phyloP scores from a whole-genome alignment of 2,888 invertebrate genomes.

The Piscicola geometra region DNA sequence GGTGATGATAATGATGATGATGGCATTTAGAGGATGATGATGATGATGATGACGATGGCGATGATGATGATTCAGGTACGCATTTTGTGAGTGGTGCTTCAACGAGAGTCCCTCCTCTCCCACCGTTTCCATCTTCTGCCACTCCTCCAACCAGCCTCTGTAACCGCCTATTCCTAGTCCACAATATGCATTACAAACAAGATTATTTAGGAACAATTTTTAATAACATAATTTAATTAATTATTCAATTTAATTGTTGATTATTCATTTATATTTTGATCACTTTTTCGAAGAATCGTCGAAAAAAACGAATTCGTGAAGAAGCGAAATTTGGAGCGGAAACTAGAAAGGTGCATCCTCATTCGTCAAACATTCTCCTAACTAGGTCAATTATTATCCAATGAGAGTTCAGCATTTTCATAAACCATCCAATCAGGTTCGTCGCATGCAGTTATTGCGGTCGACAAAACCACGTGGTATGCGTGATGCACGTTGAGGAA shows the following conservation, averaged over 20 bases:
- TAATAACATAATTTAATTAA: no score
- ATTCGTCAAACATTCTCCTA: background rate
- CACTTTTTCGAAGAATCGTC: slow-evolving; percentile 11
- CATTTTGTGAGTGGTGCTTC: slow-evolving; percentile 31
- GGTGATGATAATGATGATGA: slow-evolving; percentile 1
- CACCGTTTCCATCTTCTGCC: slow-evolving; percentile 27
- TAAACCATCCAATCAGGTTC: no score
- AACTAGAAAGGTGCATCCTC: slow-evolving; percentile 33
- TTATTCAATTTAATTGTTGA: background rate
- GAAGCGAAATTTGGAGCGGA: slow-evolving; percentile 28
- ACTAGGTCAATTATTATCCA: no score
- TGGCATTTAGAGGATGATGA: background rate
- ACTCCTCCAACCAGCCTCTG: background rate
- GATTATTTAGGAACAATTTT: no score
- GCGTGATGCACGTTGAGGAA: slow-evolving; percentile 29
- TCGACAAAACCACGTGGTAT: slow-evolving; percentile 25
- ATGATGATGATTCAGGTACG: slow-evolving; percentile 1
- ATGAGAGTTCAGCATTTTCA: no score
- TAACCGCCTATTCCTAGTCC: no score
- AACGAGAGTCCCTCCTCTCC: slow-evolving; percentile 7
- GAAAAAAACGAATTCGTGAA: slow-evolving; percentile 22
- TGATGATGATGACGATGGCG: background rate
- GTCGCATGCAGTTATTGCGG: slow-evolving; percentile 25
- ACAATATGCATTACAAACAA: no score
- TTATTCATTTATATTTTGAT: background rate